These are phyloP conservation scores for Vireo altiloquus DNA, from an alignment of 2,113 vertebrate species.

Conservation along the genomic window DNA sequence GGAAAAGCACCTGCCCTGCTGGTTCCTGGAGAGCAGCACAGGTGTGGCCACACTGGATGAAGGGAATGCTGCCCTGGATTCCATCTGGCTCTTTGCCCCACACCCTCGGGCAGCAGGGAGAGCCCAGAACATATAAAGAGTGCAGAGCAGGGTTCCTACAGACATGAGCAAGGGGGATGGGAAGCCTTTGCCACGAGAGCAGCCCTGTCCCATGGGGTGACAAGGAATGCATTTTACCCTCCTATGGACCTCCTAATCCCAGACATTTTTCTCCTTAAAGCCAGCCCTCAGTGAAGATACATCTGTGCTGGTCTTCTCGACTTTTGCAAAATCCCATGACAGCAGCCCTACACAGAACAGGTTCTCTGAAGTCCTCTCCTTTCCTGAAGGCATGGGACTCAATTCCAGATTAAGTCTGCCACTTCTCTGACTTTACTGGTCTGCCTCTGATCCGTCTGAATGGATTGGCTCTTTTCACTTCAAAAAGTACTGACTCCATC, in stretches of 20 bases:
- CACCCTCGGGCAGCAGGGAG: not conserved
- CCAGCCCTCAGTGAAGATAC: not conserved
- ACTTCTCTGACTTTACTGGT: not conserved
- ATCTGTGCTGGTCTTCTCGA: not conserved
- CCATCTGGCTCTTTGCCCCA: not conserved
- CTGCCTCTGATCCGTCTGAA: not conserved
- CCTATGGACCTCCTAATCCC: not conserved
- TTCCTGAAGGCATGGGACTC: not conserved
- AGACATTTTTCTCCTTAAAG: not conserved
- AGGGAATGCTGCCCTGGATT: not conserved
- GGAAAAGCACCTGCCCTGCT: not conserved
- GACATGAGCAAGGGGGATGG: not conserved
- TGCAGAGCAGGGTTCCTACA: accelerated
- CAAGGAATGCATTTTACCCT: not conserved
- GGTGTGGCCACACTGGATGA: not conserved
- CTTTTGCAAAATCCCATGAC: not conserved
- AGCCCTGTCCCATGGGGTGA: not conserved
- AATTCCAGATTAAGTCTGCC: not conserved
- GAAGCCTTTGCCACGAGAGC: not conserved
- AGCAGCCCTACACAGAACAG: not conserved
- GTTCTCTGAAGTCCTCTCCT: not conserved
- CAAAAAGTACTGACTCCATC: not conserved
- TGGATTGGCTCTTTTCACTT: not conserved
- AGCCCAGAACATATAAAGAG: not conserved
- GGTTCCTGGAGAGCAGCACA: accelerated